phyloP scores from a whole-genome alignment of 2,797 vertebrate genomes.

The Hoplostethus mediterraneus region DNA sequence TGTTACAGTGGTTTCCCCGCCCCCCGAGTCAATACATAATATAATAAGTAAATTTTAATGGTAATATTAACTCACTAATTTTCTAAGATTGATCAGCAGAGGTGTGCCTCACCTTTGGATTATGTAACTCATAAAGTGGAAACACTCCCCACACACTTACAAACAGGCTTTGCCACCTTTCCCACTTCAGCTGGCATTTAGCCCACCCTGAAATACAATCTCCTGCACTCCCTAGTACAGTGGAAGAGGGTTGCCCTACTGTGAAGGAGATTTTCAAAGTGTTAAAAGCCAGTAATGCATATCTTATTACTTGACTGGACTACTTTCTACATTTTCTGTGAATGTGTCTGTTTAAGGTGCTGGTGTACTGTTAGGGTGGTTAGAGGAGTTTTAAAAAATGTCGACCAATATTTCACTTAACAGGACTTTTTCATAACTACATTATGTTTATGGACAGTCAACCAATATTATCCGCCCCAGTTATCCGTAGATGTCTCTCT shows the following conservation, averaged over 20 bases:
- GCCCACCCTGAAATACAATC: conserved; percentile 77
- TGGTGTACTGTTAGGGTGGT: conserved; percentile 45
- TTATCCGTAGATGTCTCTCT: neutral
- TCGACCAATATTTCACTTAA: conserved; percentile 4
- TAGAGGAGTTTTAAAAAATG: conserved; percentile 11
- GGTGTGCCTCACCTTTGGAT: neutral
- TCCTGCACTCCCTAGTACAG: conserved; percentile 62
- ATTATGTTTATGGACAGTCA: conserved; percentile 1
- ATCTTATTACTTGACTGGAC: conserved; percentile 51
- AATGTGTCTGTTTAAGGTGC: conserved; percentile 20
- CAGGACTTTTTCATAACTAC: neutral
- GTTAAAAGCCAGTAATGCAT: conserved; percentile 78
- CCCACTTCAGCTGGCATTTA: conserved; percentile 63
- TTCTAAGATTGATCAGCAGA: neutral
- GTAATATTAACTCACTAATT: neutral
- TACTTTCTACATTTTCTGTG: conserved; percentile 61
- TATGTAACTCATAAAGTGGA: conserved; percentile 18
- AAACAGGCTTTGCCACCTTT: conserved; percentile 64
- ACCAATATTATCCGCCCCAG: neutral
- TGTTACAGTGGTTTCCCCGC: too few relatives aligned
- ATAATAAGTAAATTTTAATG: neutral
- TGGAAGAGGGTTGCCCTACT: conserved; percentile 74
- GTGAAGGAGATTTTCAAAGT: conserved; percentile 76
- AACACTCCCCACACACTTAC: conserved; percentile 18
- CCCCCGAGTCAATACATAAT: too few relatives aligned